Evolutionary conservation across 2,113 vertebrate species (phyloP), one percentile per base, ranked within the genome.

Genomic region (Pelecanus crispus): DNA sequence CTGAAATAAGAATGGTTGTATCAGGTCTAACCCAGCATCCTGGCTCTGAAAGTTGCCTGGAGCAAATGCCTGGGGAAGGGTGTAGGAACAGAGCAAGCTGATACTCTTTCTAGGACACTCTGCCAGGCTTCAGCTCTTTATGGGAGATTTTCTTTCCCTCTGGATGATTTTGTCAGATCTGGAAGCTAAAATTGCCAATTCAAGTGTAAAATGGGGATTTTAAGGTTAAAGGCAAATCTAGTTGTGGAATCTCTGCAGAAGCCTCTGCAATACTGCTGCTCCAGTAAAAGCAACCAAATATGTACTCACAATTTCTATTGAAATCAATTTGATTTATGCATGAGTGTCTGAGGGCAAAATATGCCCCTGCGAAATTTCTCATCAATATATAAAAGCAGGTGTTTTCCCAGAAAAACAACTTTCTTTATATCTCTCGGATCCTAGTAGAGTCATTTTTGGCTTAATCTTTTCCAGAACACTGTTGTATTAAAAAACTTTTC

Each of bases 401-500:
- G 21, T 10, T 92, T 84, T 89, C 65, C 68, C 83, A 86, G 68
- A 79, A 93, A 91, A 96, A 91, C 36, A 90, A 32, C 17, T 81
- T 62, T 50, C 79, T 91, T 95, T 78, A 61, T 80, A 72, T 85
- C 38, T 74, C 49, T 94, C 44, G 3, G 11, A 67, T 92, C 18
- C n/a, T 67, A 36, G 9, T 79, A 47, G 5, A 80, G 36, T 52
- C 25, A 36, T 84, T 84, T 78, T 72, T 65, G 25, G 56, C 65
- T 96, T 94, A 91, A 80, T 86, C 16, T 94, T 96, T 95, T 92
- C 73, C 1, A 0, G 61, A 81, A 66, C 31, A 38, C 10, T 91
- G n/a, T 63, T 94, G 70, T 94, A 86, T 94, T 87, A 84, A 81
- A 94, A 96, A 61, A 7, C 44, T 91, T 91, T 89, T 73, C 70